phyloP scores from a whole-genome alignment of 2,113 vertebrate species.

The Seriola aureovittata region DNA sequence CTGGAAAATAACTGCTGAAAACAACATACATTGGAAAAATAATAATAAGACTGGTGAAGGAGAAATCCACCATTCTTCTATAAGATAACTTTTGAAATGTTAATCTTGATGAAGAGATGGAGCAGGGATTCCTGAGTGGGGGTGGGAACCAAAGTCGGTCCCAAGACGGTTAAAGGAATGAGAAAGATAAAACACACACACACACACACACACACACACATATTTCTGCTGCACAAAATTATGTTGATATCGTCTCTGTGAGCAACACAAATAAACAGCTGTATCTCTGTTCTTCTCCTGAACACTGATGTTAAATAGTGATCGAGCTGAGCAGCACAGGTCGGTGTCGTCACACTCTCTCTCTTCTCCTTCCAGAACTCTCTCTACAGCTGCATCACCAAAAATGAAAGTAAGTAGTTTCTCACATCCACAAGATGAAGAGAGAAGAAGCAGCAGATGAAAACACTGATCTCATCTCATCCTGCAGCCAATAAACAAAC shows the following conservation, averaged over 20 bases:
- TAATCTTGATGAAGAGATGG: background rate
- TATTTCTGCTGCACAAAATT: background rate
- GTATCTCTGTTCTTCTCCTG: too few relatives aligned
- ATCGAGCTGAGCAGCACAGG: too few relatives aligned
- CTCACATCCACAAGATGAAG: background rate
- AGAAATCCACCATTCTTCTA: background rate
- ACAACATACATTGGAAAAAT: background rate
- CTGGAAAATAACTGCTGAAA: too few relatives aligned
- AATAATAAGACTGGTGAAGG: background rate
- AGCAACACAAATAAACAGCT: too few relatives aligned
- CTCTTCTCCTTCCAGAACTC: slow-evolving; percentile 89
- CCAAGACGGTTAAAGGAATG: background rate
- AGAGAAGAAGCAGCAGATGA: background rate
- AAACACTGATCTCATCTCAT: slow-evolving; percentile 14
- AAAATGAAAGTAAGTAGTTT: slow-evolving; percentile 97
- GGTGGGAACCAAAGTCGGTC: background rate
- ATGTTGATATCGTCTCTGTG: too few relatives aligned
- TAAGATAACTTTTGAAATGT: background rate
- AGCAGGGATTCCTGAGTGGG: too few relatives aligned
- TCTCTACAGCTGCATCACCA: slow-evolving; percentile 98
- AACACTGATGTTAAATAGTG: too few relatives aligned
- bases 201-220: background rate
- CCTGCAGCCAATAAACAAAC: slow-evolving; percentile 19
- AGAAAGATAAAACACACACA: too few relatives aligned
- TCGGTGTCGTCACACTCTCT: background rate